Conservation (phyloP, 2,113 vertebrate species). For the Corythaeola cristata region DNA sequence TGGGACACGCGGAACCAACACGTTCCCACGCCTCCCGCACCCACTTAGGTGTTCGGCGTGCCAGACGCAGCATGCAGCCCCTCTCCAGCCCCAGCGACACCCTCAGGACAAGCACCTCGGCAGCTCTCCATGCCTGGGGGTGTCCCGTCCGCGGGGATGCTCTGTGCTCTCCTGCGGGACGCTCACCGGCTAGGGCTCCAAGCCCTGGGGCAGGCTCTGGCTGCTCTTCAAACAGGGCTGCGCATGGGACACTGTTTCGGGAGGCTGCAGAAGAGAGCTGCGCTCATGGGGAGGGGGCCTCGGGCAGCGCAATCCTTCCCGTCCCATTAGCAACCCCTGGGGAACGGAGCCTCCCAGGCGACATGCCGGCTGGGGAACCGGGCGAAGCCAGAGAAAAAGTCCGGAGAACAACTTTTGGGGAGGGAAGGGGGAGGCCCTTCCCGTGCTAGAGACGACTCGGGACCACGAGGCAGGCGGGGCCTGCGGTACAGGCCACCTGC, state of each 20-base stretch:
- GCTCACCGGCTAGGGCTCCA: too few relatives aligned
- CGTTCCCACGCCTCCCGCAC: neutral
- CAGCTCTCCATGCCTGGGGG: fast-evolving
- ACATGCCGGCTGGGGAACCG: neutral
- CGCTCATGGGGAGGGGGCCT: fast-evolving
- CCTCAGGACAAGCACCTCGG: neutral
- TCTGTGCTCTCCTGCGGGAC: neutral
- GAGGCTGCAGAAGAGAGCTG: neutral
- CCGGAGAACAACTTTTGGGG: neutral
- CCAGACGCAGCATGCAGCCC: neutral
- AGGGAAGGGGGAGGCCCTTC: neutral
- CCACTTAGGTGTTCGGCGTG: neutral
- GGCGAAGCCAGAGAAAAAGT: neutral
- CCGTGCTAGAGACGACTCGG: too few relatives aligned
- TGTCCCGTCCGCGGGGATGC: neutral
- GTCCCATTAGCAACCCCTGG: fast-evolving
- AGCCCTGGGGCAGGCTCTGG: neutral
- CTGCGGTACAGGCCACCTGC: neutral
- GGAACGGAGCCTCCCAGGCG: fast-evolving
- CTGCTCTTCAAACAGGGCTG: neutral
- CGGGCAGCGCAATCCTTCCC: neutral
- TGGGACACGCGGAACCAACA: neutral
- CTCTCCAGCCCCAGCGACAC: neutral
- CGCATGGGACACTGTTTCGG: neutral
- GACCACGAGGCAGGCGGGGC: neutral